A percentile compares a stretch with the other conserved stretches of the same genome.
Evolutionary conservation across 2,888 invertebrate species (phyloP).

Genomic region (Julus scanicus): DNA sequence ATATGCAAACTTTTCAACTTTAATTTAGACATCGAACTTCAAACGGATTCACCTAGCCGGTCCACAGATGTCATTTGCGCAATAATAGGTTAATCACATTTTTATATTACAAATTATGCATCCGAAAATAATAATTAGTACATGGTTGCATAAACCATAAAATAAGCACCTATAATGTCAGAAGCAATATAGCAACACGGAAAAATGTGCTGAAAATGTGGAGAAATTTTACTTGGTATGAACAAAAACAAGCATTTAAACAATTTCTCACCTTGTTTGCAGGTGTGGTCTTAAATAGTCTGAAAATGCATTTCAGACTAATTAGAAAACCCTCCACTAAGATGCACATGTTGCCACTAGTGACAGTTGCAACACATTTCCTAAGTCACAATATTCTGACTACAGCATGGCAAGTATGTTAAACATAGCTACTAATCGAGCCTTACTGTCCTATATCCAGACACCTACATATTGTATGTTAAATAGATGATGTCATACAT

Average conservation of each 20-base stretch:
- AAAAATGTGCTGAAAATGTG: too few species aligned
- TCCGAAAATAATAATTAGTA: too few species aligned
- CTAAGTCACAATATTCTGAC: not conserved
- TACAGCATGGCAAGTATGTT: not conserved
- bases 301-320: not conserved
- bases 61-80: too few species aligned
- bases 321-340: not conserved
- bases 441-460: not conserved
- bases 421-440: not conserved
- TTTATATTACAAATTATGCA: too few species aligned
- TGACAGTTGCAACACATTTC: not conserved
- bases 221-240: too few species aligned
- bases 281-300: not conserved
- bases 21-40: too few species aligned
- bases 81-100: too few species aligned
- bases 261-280: not conserved
- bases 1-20: too few species aligned
- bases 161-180: too few species aligned
- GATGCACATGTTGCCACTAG: not conserved
- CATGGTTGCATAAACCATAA: too few species aligned
- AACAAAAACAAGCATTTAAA: not conserved
- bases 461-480: conserved; percentile 16
- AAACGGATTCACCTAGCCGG: too few species aligned
- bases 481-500: not conserved
- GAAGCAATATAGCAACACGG: too few species aligned